Evolutionary conservation across 2,888 invertebrate species (phyloP), one percentile per base, ranked within the genome.

Genomic region (Vannuccia rotundouncinata): DNA sequence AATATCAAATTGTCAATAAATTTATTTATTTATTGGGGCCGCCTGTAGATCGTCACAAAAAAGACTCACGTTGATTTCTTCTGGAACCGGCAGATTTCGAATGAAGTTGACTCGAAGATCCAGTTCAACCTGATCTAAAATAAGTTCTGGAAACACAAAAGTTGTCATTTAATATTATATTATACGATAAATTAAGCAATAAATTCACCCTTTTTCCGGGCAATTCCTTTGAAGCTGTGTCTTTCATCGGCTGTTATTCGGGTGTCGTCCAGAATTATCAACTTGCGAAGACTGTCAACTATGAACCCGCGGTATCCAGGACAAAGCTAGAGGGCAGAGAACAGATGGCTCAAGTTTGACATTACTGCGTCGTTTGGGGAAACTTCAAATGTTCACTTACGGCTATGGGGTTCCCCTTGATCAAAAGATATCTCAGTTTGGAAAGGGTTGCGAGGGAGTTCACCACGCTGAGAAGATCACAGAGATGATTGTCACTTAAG

Each of bases 271-370:
- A 88, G 80, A 74, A 85, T 83, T 73, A 82, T 84, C 59, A 88
- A 83, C 60, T 85, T 84, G 30, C 84, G 82, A 77, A 88, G 80
- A 79, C 84, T 84, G 83, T 87, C 87, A 29, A 88, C 85, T n/a
- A 85, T 84, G 83, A 85, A 88, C 17, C 87, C 87, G 81, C 87
- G 83, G 83, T 88, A 88, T 74, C 86, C 86, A 77, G 87, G 85
- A 5, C 85, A 85, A 76, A 88, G 81, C 87, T 87, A 82, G 17
- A 81, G 31, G 73, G 10, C n/a, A n/a, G n/a, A n/a, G n/a, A n/a
- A n/a, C n/a, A n/a, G n/a, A n/a, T n/a, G n/a, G n/a, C n/a, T n/a
- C n/a, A n/a, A n/a, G n/a, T n/a, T n/a, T n/a, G n/a, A n/a, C n/a
- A n/a, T n/a, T n/a, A n/a, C n/a, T n/a, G n/a, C n/a, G n/a, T n/a